Percentiles rank a stretch among this genome's conserved stretches.
Evolutionary conservation across 2,888 invertebrate genomes (phyloP).

Genomic region (Baronia brevicornis): DNA sequence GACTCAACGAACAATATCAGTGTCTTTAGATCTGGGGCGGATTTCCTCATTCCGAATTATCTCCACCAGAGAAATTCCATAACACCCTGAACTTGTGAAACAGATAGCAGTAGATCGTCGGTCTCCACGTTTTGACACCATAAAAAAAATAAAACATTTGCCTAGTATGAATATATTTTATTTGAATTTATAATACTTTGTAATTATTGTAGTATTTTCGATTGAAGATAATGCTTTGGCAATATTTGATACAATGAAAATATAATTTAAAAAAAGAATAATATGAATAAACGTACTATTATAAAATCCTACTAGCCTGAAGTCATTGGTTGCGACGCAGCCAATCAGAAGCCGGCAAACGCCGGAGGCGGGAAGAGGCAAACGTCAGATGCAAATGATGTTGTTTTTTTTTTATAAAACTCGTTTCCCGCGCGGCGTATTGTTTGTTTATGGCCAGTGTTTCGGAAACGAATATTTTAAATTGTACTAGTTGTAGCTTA

Average conservation of each 20-base stretch:
- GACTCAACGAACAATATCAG: no score
- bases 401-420: slow-evolving; percentile 47
- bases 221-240: neutral
- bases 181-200: no score
- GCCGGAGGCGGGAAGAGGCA: slow-evolving; percentile 67
- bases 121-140: no score
- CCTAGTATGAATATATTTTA: no score
- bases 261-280: slow-evolving; percentile 7
- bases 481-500: slow-evolving; percentile 20
- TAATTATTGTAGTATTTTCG: no score
- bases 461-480: slow-evolving; percentile 36
- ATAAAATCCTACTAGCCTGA: slow-evolving; percentile 36
- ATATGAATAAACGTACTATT: slow-evolving; percentile 30
- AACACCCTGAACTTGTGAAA: no score
- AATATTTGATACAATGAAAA: slow-evolving; percentile 15
- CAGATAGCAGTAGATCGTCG: no score
- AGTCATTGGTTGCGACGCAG: slow-evolving; percentile 42
- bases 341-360: slow-evolving; percentile 45
- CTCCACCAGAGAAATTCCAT: no score
- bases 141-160: no score
- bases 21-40: no score
- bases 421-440: slow-evolving; percentile 39
- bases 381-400: slow-evolving; percentile 67
- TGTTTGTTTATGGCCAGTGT: slow-evolving; percentile 46
- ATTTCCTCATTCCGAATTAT: no score